A percentile compares a stretch with the other conserved stretches of the same genome.
phyloP scores from a whole-genome alignment of 2,888 invertebrate genomes.

The Leptinotarsa haldemani region DNA sequence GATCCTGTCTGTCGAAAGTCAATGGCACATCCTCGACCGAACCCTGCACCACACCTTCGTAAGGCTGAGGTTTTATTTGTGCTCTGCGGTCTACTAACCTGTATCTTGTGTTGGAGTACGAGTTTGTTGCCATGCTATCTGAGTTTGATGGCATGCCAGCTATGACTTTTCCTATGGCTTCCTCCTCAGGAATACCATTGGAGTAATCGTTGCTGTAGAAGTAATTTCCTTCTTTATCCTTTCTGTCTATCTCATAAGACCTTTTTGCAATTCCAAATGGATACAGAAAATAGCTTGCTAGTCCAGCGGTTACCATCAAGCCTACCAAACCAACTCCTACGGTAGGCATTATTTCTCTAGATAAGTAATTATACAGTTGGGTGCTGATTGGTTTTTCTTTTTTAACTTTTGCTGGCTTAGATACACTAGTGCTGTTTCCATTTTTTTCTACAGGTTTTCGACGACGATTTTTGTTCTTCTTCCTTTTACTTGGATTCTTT shows the following conservation, averaged over 20 bases:
- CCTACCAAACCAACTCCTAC: conserved; percentile 83
- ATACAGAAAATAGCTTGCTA: conserved; percentile 82
- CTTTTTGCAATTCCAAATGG: conserved; percentile 77
- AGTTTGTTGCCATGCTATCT: conserved; percentile 36
- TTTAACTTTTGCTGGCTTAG: conserved; percentile 54
- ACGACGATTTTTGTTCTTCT: conserved; percentile 73
- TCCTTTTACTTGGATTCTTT: conserved; percentile 67
- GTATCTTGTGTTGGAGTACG: conserved; percentile 41
- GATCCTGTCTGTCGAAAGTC: conserved; percentile 1
- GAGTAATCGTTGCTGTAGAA: conserved; percentile 78
- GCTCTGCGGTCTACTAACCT: conserved; percentile 53
- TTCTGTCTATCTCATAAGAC: conserved; percentile 75
- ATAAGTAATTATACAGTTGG: conserved; percentile 81
- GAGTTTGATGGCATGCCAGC: conserved; percentile 49
- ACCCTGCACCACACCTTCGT: conserved; percentile 47
- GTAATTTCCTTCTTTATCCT: conserved; percentile 70
- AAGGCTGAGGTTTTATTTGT: conserved; percentile 44
- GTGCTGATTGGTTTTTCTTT: conserved; percentile 75
- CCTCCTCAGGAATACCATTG: conserved; percentile 81
- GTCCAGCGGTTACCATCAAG: conserved; percentile 77
- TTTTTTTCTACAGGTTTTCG: conserved; percentile 69
- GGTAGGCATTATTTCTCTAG: conserved; percentile 84
- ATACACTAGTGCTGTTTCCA: conserved; percentile 53
- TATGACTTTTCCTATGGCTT: conserved; percentile 79
- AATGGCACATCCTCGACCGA: conserved; percentile 56